phyloP scores from a whole-genome alignment of 2,113 vertebrate genomes.

The Oceanodroma tethys region DNA sequence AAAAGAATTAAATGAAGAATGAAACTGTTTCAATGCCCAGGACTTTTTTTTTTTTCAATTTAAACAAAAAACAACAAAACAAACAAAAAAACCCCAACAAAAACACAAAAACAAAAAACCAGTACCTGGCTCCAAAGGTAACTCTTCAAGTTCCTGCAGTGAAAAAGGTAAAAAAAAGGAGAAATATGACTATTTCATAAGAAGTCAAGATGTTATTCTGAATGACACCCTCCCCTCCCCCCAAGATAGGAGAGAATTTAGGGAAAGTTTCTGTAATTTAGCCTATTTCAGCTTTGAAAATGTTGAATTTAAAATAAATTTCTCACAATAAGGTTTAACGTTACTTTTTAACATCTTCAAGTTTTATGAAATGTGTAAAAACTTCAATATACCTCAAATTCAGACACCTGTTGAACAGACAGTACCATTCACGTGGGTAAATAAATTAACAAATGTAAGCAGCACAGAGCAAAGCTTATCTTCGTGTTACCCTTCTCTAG shows the following conservation, averaged over 20 bases:
- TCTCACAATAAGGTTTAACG: background rate
- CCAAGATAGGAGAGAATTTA: background rate
- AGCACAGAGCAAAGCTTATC: background rate
- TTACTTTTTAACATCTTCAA: background rate
- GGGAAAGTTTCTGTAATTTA: background rate
- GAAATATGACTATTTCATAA: background rate
- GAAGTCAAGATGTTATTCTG: background rate
- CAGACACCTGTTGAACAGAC: background rate
- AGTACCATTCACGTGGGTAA: background rate
- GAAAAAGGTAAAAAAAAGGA: background rate
- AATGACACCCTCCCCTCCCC: background rate
- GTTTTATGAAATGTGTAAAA: background rate
- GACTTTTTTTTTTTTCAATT: background rate
- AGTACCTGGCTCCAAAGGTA: slow-evolving; percentile 88
- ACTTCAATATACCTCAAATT: background rate
- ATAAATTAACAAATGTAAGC: background rate
- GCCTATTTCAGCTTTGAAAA: background rate
- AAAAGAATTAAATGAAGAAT: background rate
- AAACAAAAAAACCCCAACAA: background rate
- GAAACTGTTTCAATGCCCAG: slow-evolving; percentile 10
- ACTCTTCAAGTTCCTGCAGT: slow-evolving; percentile 74
- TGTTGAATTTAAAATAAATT: fast-evolving
- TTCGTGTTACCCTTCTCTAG: background rate
- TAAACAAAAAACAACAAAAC: background rate
- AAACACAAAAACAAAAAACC: slow-evolving; percentile 33